Conservation (phyloP, 2,888 invertebrate genomes). For the Nesidiocoris tenuis region DNA sequence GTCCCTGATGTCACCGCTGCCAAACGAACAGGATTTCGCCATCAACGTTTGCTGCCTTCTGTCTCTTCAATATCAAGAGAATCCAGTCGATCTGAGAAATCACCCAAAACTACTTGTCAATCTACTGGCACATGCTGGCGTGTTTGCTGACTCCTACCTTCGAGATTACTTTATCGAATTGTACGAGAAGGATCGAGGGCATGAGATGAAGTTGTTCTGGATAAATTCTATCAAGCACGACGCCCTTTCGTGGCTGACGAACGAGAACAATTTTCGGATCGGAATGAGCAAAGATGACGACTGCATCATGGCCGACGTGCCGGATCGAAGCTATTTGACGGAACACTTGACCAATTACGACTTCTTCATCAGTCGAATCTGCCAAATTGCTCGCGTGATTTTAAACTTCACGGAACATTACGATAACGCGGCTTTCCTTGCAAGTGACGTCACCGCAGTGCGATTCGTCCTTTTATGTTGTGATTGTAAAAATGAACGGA, state of each 20-base stretch:
- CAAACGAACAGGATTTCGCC: constrained; percentile 98
- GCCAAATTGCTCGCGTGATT: constrained; percentile 23
- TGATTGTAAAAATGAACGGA: constrained; percentile 22
- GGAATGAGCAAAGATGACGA: constrained; percentile 14
- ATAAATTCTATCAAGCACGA: constrained; percentile 30
- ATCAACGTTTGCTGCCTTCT: constrained; percentile 69
- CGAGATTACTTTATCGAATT: constrained; percentile 9
- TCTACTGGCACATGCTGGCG: constrained; percentile 40
- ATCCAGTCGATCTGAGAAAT: constrained; percentile 7
- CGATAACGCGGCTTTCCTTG: constrained; percentile 13
- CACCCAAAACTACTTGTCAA: constrained; percentile 18
- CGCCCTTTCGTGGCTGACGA: constrained; percentile 17
- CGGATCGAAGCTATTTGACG: constrained; percentile 24
- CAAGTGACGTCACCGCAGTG: constrained; percentile 13
- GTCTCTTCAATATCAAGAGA: constrained; percentile 13
- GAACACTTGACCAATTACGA: constrained; percentile 27
- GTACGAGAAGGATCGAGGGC: constrained; percentile 22
- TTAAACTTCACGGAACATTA: constrained; percentile 12
- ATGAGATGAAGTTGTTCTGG: constrained; percentile 30
- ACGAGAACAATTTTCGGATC: constrained; percentile 18
- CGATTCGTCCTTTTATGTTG: constrained; percentile 32
- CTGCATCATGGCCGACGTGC: constrained; percentile 27
- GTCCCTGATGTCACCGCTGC: constrained; percentile 90
- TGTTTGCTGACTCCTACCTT: constrained; percentile 24
- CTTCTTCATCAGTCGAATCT: constrained; percentile 20